Conservation (phyloP, 2,113 vertebrate genomes). For the Gorsachius goisagi region DNA sequence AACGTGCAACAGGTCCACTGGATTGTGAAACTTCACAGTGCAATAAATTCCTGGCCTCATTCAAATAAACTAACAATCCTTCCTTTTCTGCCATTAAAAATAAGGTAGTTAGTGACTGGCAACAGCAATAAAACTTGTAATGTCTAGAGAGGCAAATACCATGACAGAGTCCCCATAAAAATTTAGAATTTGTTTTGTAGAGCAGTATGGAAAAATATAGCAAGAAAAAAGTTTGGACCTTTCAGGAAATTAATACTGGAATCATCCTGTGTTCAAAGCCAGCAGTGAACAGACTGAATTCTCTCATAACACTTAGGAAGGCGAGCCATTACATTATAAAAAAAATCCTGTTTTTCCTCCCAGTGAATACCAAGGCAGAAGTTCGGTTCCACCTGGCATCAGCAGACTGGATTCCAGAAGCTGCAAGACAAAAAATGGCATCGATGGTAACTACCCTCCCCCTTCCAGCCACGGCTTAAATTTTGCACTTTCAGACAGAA, state of each 20-base stretch:
- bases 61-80: neutral
- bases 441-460: conserved; percentile 69
- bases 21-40: neutral
- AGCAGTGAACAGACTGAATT: neutral
- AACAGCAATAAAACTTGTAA: neutral
- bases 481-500: neutral
- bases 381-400: conserved; percentile 89
- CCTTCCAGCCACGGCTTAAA: fast-evolving
- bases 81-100: neutral
- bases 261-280: neutral
- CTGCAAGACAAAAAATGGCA: conserved; percentile 79
- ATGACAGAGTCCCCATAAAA: neutral
- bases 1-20: neutral
- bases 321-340: neutral
- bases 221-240: neutral
- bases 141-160: neutral
- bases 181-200: neutral
- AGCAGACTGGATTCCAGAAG: conserved; percentile 91
- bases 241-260: neutral
- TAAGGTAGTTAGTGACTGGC: neutral
- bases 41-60: neutral
- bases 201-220: neutral
- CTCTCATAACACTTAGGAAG: neutral
- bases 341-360: neutral
- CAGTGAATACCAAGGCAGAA: conserved; percentile 92